Base-by-base conservation (phyloP, 2,113 vertebrate genomes). In the Cygnus atratus region DNA sequence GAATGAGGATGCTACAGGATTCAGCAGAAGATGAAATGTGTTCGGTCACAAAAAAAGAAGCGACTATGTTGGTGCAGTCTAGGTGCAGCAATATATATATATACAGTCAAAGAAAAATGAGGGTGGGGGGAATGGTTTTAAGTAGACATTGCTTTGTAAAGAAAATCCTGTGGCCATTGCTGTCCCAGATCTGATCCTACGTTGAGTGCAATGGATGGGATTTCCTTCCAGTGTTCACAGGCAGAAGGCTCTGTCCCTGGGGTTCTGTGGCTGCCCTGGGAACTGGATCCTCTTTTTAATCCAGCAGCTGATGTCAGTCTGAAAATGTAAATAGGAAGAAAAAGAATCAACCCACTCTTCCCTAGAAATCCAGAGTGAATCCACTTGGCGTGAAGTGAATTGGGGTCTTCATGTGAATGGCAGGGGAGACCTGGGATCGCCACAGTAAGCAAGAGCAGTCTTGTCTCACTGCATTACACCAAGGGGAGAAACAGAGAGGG, bases 401-500 rank as follows among this genome's bases (percentile, higher is more conserved):
- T 31, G 68, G 26, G 43, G 18, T 67, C 46, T 70, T 37, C n/a
- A 19, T 1, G 25, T 52, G 63, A n/a, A 46, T 26, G 28, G 28
- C 6, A 62, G 44, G 31, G 74, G 55, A 43, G 20, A 14, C 5
- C 55, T 81, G 52, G 9, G 18, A 3, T 28, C 2, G 1, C 28
- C 20, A 11, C 26, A 37, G 11, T 16, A 16, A 71, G 33, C 11
- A 22, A 37, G 31, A 70, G 6, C 13, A 10, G 43, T 43, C 11
- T 2, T 55, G 22, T 62, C 44, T 39, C 20, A 13, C 4, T 9
- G 12, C 7, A 5, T 59, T 37, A 0, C 21, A 3, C 21, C 43
- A 6, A 6, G n/a, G 59, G 44, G 9, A 84, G 41, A 55, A 81
- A 8, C 14, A 65, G 37, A 24, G 29, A 25, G 1, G 8, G 21